Base-by-base conservation (phyloP, 2,797 vertebrate species). In the Rallus crepitans region DNA sequence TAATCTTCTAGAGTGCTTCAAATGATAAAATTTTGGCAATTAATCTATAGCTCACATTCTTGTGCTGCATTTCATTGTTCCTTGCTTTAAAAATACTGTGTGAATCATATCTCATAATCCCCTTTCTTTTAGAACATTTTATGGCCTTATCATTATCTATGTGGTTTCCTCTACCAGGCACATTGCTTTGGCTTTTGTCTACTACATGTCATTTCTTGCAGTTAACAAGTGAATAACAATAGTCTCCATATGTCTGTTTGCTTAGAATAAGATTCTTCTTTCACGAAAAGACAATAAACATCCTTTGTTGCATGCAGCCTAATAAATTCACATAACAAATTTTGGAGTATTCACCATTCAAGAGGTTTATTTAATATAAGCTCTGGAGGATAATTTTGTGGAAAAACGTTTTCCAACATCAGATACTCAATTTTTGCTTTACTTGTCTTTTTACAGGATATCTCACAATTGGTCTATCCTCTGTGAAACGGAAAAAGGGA, bases 401-500 rank as follows among this genome's bases (percentile, higher is more conserved):
- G 39, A 2, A 5, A 63, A 84, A 9, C 42, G 3, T 8, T 81
- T 93, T 90, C 81, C 14, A 55, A 64, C 24, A 3, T 13, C 19
- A 80, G n/a, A 69, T 35, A 66, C n/a, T 97, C 25, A 61, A 7
- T 42, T 77, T 86, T 53, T 57, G 57, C 55, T 83, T 97, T 18
- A 89, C 88, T 87, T 95, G 16, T 93, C 40, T 97, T 96, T 98
- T 96, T 19, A 48, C 97, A 99, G 99, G 98, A 16, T 99, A 98
- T 96, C 98, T 99, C 80, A 99, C 99, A 75, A 99, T 99, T 76
- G 99, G 99, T 57, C 94, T 99, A 63, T 99, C 99, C 10, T 99
- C 99, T 39, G 99, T 99, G 53, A 99, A 99, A 95, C 97, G 99
- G 84, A 99, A 99, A 98, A 99, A 98, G 90, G 99, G 99, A 69